Conservation (phyloP, 1,140 invertebrate species). For the Drosophila bipectinata region DNA sequence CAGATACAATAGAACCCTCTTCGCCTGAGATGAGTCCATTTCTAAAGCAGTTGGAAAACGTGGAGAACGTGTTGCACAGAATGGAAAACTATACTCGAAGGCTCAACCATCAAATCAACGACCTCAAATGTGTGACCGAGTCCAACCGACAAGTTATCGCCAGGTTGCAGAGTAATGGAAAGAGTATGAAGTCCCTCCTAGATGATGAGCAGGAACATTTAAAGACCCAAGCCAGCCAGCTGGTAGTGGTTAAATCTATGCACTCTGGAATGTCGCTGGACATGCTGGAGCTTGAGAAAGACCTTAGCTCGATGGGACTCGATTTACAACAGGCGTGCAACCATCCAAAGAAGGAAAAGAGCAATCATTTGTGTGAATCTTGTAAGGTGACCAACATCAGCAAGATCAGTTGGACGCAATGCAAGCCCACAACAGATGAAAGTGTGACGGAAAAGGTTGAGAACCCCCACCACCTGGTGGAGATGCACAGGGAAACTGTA, state of each 20-base stretch:
- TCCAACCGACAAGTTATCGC: slow-evolving; percentile 21
- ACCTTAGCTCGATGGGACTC: not conserved
- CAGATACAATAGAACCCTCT: not conserved
- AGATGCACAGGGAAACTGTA: not conserved
- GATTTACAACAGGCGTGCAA: not conserved
- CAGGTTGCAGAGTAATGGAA: slow-evolving; percentile 8
- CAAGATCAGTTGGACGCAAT: slow-evolving; percentile 28
- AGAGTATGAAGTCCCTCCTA: slow-evolving; percentile 5
- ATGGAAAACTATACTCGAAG: slow-evolving; percentile 28
- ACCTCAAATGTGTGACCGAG: slow-evolving; percentile 26
- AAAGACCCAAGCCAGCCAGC: not conserved
- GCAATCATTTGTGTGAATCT: slow-evolving; percentile 4
- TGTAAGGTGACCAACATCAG: slow-evolving; percentile 32
- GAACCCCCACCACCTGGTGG: not conserved
- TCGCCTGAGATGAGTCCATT: slow-evolving; percentile 10
- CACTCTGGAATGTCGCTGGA: not conserved
- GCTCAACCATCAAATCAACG: slow-evolving; percentile 14
- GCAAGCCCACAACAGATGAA: slow-evolving; percentile 11
- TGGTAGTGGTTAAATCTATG: not conserved
- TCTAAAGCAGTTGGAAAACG: slow-evolving; percentile 16
- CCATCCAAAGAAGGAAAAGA: not conserved
- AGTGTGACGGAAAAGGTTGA: not conserved
- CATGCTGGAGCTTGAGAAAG: not conserved
- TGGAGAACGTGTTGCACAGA: slow-evolving; percentile 27
- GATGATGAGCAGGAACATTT: not conserved